Evolutionary conservation across 2,888 invertebrate genomes (phyloP).

Genomic region (Drosophila melanocephala): DNA sequence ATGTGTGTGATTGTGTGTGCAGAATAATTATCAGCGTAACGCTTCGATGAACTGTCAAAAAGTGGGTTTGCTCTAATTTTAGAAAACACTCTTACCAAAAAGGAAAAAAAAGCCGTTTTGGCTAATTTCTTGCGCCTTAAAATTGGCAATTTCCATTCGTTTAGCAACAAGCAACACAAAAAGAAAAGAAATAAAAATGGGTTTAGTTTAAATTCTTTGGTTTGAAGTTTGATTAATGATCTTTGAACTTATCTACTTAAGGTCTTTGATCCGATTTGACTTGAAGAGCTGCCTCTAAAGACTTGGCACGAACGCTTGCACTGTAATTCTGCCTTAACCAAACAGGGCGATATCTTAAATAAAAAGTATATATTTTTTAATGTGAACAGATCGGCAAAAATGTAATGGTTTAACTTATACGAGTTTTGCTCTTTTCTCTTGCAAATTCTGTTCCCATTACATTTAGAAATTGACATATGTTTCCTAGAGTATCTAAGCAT

Average conservation of each 20-base stretch:
- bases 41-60: slow-evolving; percentile 56
- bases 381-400: not conserved
- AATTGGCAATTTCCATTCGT: slow-evolving; percentile 15
- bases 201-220: slow-evolving; percentile 4
- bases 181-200: slow-evolving; percentile 13
- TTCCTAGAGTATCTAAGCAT: not conserved
- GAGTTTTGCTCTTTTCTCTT: not conserved
- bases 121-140: not conserved
- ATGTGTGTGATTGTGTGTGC: not conserved
- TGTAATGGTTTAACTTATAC: too few species aligned
- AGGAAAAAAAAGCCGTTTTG: not conserved
- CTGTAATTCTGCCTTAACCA: not conserved
- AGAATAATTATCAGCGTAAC: slow-evolving; percentile 50
- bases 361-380: not conserved
- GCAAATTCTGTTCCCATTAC: not conserved
- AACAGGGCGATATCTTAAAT: not conserved
- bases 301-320: not conserved
- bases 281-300: not conserved
- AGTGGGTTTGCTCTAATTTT: slow-evolving; percentile 35
- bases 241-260: not conserved
- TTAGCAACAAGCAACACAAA: slow-evolving; percentile 9
- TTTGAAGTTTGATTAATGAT: slow-evolving; percentile 16
- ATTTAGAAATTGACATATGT: not conserved
- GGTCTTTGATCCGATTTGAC: slow-evolving; percentile 16
- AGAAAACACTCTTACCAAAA: slow-evolving; percentile 1